Evolutionary conservation across 2,113 vertebrate species (phyloP).

Genomic region (Chinchilla lanigera): DNA sequence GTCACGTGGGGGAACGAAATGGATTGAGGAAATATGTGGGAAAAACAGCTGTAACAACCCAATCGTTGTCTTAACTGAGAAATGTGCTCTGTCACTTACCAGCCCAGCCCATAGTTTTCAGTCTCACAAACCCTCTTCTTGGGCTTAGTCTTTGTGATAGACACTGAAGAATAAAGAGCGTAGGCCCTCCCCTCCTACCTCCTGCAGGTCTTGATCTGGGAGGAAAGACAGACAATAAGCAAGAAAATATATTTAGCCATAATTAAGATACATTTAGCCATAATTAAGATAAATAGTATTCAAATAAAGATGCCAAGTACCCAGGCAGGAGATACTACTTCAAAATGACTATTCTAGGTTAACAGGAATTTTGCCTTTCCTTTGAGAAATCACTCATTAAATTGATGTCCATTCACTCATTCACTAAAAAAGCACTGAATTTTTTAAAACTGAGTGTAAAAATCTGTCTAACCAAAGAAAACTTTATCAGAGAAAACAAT

Average conservation of each 20-base stretch:
- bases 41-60: rapidly evolving
- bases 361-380: not conserved
- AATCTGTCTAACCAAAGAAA: not conserved
- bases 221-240: not conserved
- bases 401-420: not conserved
- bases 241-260: not conserved
- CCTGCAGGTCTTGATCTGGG: not conserved
- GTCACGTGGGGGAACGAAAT: not conserved
- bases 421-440: not conserved
- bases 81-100: not conserved
- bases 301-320: not conserved
- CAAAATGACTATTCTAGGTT: not conserved
- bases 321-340: not conserved
- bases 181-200: not conserved
- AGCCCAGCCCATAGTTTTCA: not conserved
- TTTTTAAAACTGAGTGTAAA: conserved; percentile 7
- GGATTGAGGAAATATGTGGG: not conserved
- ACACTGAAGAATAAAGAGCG: not conserved
- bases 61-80: not conserved
- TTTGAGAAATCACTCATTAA: conserved; percentile 41
- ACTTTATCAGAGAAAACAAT: not conserved
- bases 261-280: not conserved
- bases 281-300: not conserved
- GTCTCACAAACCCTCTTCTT: not conserved
- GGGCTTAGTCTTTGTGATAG: not conserved